Evolutionary conservation across 1,140 invertebrate species (phyloP).

Genomic region (Cherax quadricarinatus): DNA sequence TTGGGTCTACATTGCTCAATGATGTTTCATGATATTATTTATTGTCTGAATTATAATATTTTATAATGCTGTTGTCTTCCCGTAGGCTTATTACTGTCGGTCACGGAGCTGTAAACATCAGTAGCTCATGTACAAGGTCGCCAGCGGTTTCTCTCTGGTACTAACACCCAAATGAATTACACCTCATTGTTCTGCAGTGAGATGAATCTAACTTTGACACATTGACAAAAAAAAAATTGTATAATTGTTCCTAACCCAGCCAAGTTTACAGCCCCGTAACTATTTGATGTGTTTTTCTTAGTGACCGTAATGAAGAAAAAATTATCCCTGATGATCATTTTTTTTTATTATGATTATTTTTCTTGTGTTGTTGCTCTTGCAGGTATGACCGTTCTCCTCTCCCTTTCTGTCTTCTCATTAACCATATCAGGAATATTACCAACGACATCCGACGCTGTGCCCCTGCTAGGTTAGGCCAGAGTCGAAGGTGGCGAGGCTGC

Average conservation of each 20-base stretch:
- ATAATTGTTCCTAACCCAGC: too few species aligned
- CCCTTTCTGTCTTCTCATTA: constrained; percentile 84
- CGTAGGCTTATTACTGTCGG: constrained; percentile 33
- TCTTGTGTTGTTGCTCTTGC: constrained; percentile 51
- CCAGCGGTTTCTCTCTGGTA: too few species aligned
- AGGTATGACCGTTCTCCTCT: constrained; percentile 87
- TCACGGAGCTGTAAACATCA: constrained; percentile 18
- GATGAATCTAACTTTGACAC: too few species aligned
- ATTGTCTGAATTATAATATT: constrained; percentile 21
- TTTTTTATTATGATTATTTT: constrained; percentile 39
- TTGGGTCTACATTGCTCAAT: background rate
- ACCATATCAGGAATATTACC: constrained; percentile 58
- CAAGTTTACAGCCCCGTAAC: constrained; percentile 13
- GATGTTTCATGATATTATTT: constrained; percentile 20
- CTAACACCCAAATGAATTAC: too few species aligned
- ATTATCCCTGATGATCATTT: background rate
- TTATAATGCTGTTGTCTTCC: constrained; percentile 16
- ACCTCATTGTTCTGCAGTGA: too few species aligned
- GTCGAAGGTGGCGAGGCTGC: background rate
- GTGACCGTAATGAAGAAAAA: constrained; percentile 15
- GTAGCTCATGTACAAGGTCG: too few species aligned
- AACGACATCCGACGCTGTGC: constrained; percentile 53
- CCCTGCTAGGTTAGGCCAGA: constrained; percentile 55
- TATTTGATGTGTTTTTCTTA: constrained; percentile 44
- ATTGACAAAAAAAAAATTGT: too few species aligned